These are phyloP conservation scores for Corythoichthys intestinalis DNA, from an alignment of 2,113 vertebrate genomes.

Conservation along the genomic window DNA sequence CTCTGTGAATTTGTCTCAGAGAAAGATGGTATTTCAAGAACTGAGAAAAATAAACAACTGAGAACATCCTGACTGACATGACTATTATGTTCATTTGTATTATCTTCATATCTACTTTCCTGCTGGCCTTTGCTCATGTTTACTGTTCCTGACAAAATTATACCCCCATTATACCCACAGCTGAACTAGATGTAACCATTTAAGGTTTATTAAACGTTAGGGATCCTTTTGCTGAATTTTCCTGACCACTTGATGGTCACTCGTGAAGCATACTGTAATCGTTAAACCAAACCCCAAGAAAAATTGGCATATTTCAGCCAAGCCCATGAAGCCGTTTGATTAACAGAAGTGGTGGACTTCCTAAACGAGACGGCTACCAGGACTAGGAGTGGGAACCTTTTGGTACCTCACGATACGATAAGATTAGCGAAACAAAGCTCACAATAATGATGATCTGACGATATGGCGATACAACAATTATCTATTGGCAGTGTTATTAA, in stretches of 20 bases:
- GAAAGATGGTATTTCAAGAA: constrained; percentile 62
- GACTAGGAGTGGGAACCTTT: too few species aligned
- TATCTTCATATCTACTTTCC: neutral
- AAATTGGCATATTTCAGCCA: too few species aligned
- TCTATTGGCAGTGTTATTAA: too few species aligned
- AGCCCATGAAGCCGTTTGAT: too few species aligned
- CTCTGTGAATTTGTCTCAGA: constrained; percentile 59
- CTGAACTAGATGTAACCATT: neutral
- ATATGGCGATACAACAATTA: too few species aligned
- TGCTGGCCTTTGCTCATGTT: neutral
- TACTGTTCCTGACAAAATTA: neutral
- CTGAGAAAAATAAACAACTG: constrained; percentile 66
- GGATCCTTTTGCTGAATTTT: neutral
- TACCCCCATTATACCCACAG: neutral
- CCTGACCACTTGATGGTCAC: neutral
- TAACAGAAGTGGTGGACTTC: too few species aligned
- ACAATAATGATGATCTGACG: too few species aligned
- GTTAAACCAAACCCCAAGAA: too few species aligned
- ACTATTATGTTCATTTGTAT: neutral
- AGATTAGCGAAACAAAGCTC: too few species aligned
- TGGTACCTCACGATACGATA: too few species aligned
- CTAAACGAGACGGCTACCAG: too few species aligned
- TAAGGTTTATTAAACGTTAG: neutral
- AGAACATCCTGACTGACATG: constrained; percentile 34
- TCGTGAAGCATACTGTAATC: neutral